phyloP scores from a whole-genome alignment of 2,888 invertebrate species.

The Hipparchia semele region DNA sequence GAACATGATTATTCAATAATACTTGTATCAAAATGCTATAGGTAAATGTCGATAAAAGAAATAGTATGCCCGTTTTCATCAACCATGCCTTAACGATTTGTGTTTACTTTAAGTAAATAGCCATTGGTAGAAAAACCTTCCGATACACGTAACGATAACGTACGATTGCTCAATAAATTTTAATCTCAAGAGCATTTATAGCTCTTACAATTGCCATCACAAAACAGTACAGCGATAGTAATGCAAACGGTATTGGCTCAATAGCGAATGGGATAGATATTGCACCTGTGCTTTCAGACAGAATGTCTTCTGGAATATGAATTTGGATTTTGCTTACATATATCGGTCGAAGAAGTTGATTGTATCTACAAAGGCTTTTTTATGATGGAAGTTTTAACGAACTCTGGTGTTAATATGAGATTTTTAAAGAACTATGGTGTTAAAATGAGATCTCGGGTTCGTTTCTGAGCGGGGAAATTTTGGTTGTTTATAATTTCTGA shows the following conservation, averaged over 20 bases:
- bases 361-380: slow-evolving; percentile 7
- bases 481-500: too few relatives aligned
- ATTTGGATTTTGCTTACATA: slow-evolving; percentile 46
- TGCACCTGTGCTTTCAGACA: slow-evolving; percentile 61
- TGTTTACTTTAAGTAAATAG: not conserved
- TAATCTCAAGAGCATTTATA: slow-evolving; percentile 34
- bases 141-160: slow-evolving; percentile 17
- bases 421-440: too few relatives aligned
- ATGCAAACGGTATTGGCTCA: slow-evolving; percentile 64
- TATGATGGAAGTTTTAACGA: not conserved
- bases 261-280: slow-evolving; percentile 66
- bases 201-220: slow-evolving; percentile 37
- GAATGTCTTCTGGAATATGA: slow-evolving; percentile 63
- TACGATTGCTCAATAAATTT: slow-evolving; percentile 29
- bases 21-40: not conserved
- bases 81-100: too few relatives aligned
- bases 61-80: too few relatives aligned
- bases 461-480: too few relatives aligned
- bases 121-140: slow-evolving; percentile 6
- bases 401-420: too few relatives aligned
- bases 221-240: slow-evolving; percentile 52
- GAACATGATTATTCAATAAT: slow-evolving; percentile 19
- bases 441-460: too few relatives aligned
- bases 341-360: slow-evolving; percentile 38
- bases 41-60: too few relatives aligned